Evolutionary conservation across 2,113 vertebrate species (phyloP).

Genomic region (Vireo altiloquus): DNA sequence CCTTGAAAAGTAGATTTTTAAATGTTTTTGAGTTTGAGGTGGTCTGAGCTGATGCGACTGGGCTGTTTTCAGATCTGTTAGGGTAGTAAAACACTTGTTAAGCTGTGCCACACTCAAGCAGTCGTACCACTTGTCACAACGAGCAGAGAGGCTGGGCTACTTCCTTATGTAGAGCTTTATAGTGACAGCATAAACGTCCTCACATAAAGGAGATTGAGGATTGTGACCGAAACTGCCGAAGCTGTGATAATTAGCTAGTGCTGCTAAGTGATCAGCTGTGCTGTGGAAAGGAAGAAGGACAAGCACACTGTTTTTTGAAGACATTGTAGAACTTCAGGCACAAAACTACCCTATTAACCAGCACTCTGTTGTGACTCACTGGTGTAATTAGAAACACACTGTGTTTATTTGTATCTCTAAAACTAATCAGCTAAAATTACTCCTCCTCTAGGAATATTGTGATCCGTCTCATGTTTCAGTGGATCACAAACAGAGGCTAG

Average conservation of each 20-base stretch:
- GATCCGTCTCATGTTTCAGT: not conserved
- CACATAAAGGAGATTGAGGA: not conserved
- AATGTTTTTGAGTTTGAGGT: not conserved
- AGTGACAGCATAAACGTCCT: not conserved
- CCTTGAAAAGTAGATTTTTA: not conserved
- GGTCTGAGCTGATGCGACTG: not conserved
- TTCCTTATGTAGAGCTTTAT: accelerated
- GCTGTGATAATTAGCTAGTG: not conserved
- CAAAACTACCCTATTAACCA: not conserved
- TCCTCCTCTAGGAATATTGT: not conserved
- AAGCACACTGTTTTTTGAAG: not conserved
- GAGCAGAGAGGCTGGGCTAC: not conserved
- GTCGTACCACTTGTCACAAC: not conserved
- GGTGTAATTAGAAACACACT: not conserved
- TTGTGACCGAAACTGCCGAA: not conserved
- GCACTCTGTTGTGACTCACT: not conserved
- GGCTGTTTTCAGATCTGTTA: not conserved
- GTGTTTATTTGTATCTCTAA: not conserved
- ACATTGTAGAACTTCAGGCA: not conserved
- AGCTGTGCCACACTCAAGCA: not conserved
- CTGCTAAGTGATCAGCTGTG: not conserved
- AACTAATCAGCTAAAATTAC: not conserved
- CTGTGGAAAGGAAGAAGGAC: not conserved
- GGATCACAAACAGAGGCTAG: not conserved
- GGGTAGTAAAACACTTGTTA: not conserved